Percentiles rank a stretch among this genome's conserved stretches.
Evolutionary conservation across 2,888 invertebrate genomes (phyloP).

Genomic region (Philhelius pedissequus): DNA sequence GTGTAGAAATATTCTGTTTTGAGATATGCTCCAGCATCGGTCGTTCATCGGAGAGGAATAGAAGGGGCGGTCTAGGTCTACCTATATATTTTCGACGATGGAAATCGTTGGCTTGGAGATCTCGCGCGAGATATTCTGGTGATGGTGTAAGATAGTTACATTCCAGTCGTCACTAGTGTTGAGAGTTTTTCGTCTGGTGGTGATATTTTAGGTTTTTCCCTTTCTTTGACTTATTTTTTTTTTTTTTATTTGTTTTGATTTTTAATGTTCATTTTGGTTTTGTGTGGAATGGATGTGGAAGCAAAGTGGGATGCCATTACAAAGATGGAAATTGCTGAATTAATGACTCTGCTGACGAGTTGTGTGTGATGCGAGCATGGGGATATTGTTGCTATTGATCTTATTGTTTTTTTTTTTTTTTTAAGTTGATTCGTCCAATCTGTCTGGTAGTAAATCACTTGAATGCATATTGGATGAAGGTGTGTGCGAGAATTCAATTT

Average conservation of each 20-base stretch:
- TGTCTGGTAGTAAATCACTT: constrained; percentile 56
- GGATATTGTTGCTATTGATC: not conserved
- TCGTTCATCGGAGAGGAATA: not conserved
- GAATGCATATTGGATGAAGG: constrained; percentile 33
- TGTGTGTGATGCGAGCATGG: not conserved
- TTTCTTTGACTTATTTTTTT: constrained; percentile 1
- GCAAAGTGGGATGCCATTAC: constrained; percentile 48
- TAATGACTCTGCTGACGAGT: constrained; percentile 43
- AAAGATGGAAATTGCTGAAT: constrained; percentile 66
- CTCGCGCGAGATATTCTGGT: constrained; percentile 65
- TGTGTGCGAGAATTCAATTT: constrained; percentile 39
- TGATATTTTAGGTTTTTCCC: constrained; percentile 47
- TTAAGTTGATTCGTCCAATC: not conserved
- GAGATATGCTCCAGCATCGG: constrained; percentile 30
- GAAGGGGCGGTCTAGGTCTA: not conserved
- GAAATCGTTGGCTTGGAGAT: constrained; percentile 53
- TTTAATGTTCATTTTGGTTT: not conserved
- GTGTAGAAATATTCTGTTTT: constrained; percentile 79
- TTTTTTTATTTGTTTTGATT: constrained; percentile 19
- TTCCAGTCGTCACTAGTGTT: constrained; percentile 67
- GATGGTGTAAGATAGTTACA: constrained; percentile 69
- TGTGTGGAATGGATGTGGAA: not conserved
- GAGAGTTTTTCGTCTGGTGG: constrained; percentile 33
- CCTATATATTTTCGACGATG: constrained; percentile 28
- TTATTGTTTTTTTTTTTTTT: not conserved